These are phyloP conservation scores for Pseudomyrmex dendroicus DNA, from an alignment of 1,140 invertebrate species.

Conservation along the genomic window DNA sequence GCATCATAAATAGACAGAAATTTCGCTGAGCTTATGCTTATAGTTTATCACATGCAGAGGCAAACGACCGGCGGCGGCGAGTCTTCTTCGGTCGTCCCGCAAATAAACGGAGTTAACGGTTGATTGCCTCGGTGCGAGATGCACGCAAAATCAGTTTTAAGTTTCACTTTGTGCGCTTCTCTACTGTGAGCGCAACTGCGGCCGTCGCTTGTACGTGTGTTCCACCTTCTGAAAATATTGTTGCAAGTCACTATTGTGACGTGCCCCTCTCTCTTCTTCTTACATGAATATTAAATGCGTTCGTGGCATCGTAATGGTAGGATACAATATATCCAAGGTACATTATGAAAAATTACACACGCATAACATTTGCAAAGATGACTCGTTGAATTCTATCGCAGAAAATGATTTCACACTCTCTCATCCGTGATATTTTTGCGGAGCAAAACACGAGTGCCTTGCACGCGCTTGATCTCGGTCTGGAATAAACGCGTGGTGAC, in stretches of 20 bases:
- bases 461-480: not conserved
- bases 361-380: not conserved
- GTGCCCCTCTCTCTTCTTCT: not conserved
- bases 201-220: not conserved
- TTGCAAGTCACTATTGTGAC: constrained; percentile 50
- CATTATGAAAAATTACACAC: not conserved
- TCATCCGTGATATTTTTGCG: not conserved
- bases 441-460: not conserved
- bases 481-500: constrained; percentile 7
- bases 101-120: constrained; percentile 57
- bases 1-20: not conserved
- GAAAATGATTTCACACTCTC: not conserved
- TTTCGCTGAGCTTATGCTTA: constrained; percentile 1
- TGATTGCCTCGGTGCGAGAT: constrained; percentile 36
- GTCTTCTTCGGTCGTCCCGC: constrained; percentile 7
- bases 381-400: constrained; percentile 15
- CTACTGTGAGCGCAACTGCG: not conserved
- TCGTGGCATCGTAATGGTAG: constrained; percentile 11
- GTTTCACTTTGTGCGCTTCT: constrained; percentile 22
- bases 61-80: constrained; percentile 30
- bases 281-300: constrained; percentile 7
- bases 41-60: constrained; percentile 45
- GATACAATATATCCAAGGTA: not conserved
- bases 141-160: constrained; percentile 42
- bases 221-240: constrained; percentile 32